Percentiles rank a stretch among this genome's conserved stretches.
phyloP scores from a whole-genome alignment of 92 coral and sea anemone genomes.

The Scolanthus callimorphus region DNA sequence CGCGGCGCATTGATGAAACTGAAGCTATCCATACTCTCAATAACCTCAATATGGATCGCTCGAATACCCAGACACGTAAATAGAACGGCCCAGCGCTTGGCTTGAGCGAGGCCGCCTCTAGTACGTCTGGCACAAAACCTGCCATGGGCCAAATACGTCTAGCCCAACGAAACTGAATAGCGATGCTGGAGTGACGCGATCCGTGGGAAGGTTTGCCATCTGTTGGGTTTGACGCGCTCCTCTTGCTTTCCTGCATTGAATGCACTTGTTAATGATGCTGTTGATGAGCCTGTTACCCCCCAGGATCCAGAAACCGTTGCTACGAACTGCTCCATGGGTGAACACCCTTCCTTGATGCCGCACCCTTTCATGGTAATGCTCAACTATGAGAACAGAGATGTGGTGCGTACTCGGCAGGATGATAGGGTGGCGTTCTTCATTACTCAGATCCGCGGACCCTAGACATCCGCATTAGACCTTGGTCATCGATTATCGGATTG shows the following conservation, averaged over 20 bases:
- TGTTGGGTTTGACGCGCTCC: conserved; percentile 9
- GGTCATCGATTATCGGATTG: no score
- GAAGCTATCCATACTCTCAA: conserved; percentile 48
- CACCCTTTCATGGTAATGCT: conserved; percentile 11
- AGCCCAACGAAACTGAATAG: conserved; percentile 38
- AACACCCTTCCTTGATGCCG: conserved; percentile 32
- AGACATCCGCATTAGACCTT: no score
- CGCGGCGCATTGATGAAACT: conserved; percentile 15
- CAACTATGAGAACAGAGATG: not conserved
- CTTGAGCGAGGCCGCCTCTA: conserved; percentile 5
- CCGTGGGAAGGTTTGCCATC: conserved; percentile 36
- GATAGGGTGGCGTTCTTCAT: no score
- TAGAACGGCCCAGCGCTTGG: conserved; percentile 61
- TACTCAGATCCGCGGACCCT: no score
- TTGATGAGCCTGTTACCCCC: conserved; percentile 12
- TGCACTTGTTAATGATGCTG: conserved; percentile 12
- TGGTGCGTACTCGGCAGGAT: no score
- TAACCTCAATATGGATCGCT: conserved; percentile 41
- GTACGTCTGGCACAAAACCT: no score
- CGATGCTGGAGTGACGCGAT: conserved; percentile 15
- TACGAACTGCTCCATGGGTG: conserved; percentile 24
- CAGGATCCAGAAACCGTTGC: conserved; percentile 31
- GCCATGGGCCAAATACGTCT: conserved; percentile 38
- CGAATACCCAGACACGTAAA: no score
- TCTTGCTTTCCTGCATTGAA: conserved; percentile 21